Evolutionary conservation across 1,140 invertebrate species (phyloP), one percentile per base, ranked within the genome.

Genomic region (Yoshiicerus persimilis): DNA sequence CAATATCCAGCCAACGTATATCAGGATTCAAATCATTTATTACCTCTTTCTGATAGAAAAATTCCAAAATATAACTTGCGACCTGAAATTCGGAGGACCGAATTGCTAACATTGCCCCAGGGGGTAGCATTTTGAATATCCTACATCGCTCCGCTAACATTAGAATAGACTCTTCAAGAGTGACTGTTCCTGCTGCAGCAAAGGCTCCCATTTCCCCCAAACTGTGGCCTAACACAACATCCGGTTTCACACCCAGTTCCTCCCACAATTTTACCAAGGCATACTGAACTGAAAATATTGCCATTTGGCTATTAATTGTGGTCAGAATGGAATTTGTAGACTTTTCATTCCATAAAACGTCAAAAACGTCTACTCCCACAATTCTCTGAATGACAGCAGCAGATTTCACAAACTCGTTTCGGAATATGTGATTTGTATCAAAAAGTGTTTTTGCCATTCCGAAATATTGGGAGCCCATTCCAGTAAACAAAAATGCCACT

Each of bases 251-350:
- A 6, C 70, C 70, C 9, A 87, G 39, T 23, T 30, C 30, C 13
- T 32, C n/a, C 84, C 87, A 89, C 0, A 89, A 38, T 30, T 87
- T 80, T 4, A 75, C 2, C 4, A 89, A 32, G 1, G 27, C 32
- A 62, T 86, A 88, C 30, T 88, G 83, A 1, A 89, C 39, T 10
- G 70, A 89, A 80, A 89, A 89, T 4, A 89, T 88, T 47, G 89
- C 36, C 10, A 87, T 10, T 87, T 89, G 89, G 30, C 89, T 80
- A 47, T 88, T 84, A 16, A 66, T 41, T 85, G 20, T 10, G n/a
- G n/a, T n/a, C n/a, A n/a, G n/a, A n/a, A n/a, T n/a, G n/a, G n/a
- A n/a, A n/a, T n/a, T n/a, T n/a, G n/a, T n/a, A n/a, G n/a, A n/a
- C n/a, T 77, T 30, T 0, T 84, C 11, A 1, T 30, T 10, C 34